These are phyloP conservation scores for Leptarthrus brevirostris DNA, from an alignment of 2,888 invertebrate species.

Conservation along the genomic window DNA sequence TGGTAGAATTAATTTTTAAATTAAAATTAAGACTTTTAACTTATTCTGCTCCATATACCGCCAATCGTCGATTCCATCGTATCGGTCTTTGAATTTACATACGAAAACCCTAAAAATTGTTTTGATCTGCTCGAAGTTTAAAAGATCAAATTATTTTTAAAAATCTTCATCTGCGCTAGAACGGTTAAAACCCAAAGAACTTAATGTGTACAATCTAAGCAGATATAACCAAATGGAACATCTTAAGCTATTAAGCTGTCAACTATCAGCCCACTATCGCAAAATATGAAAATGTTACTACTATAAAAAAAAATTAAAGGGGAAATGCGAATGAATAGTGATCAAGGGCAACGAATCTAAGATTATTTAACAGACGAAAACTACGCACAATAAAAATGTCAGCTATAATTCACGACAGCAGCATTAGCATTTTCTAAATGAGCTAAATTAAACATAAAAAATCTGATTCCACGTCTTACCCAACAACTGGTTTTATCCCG, in stretches of 20 bases:
- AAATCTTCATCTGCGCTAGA: no score
- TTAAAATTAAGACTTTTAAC: no score
- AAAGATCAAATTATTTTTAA: no score
- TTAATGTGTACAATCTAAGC: no score
- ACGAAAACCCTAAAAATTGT: no score
- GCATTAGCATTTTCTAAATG: constrained; percentile 44
- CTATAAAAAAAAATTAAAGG: background rate
- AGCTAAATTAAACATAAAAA: constrained; percentile 30
- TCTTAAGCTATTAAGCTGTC: constrained; percentile 5
- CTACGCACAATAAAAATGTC: constrained; percentile 43
- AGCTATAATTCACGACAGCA: constrained; percentile 30
- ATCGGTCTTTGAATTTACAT: no score
- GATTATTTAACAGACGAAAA: constrained; percentile 38
- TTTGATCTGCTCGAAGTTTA: no score
- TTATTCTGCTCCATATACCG: no score
- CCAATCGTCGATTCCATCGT: no score
- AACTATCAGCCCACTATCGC: constrained; percentile 27
- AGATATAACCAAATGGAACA: no score
- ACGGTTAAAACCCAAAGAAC: no score
- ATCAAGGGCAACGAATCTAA: constrained; percentile 40
- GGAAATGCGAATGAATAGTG: constrained; percentile 31
- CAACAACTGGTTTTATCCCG: constrained; percentile 5
- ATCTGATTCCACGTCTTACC: background rate
- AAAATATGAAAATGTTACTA: background rate
- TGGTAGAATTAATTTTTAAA: no score